Evolutionary conservation across 2,888 invertebrate species (phyloP), one percentile per base, ranked within the genome.

Genomic region (Polydrusus cervinus): DNA sequence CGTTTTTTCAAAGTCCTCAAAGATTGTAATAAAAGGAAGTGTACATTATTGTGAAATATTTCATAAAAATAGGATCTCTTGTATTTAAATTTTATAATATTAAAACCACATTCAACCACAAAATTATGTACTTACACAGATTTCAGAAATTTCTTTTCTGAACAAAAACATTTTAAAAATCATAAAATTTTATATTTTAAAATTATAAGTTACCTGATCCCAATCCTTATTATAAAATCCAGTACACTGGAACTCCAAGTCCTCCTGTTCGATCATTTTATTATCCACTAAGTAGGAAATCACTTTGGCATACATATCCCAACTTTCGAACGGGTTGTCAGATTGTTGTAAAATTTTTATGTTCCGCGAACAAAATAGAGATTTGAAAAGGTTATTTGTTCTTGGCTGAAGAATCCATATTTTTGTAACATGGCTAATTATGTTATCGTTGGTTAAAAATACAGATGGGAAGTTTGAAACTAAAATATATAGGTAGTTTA

Each of bases 141-240:
- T 25, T 25, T 25, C 5, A 25, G 25, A n/a, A n/a, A n/a, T n/a
- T n/a, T n/a, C 5, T 25, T 25, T 25, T 25, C 25, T 1, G 5
- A 3, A 25, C 25, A 25, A 25, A 1, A 25, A 25, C 25, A 25
- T 25, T 25, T 1, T 5, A 25, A 25, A 25, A 25, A 25, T 25
- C 25, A n/a, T n/a, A n/a, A n/a, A n/a, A n/a, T n/a, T 25, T 25
- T 25, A 25, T 25, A 25, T 25, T 25, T 25, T 43, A 43, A 43
- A 13, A n/a, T 43, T 3, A 13, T 13, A 43, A 43, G 34, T 43
- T 78, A 84, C 84, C 82, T 82, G 66, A 72, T 84, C 83, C 93
- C 93, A 94, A 74, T 93, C 92, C 78, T 90, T 89, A 79, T 91
- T 89, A 73, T 93, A 93, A 13, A 94, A 89, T 0, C 91, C 90